Evolutionary conservation across 2,888 invertebrate species (phyloP), one percentile per base, ranked within the genome.

Genomic region (Panorpa germanica): DNA sequence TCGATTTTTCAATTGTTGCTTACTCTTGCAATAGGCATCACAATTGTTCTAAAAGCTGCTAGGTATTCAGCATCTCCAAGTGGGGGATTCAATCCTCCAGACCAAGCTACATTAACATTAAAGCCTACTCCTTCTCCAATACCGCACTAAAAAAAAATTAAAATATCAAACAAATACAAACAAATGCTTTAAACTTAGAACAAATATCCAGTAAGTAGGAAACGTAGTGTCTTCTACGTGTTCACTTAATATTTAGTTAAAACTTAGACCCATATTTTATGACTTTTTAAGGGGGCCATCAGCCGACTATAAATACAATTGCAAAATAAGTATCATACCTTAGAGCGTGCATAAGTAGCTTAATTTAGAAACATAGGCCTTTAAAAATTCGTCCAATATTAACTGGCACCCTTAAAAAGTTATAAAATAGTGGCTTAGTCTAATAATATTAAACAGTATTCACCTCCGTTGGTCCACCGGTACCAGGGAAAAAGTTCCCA

Each of bases 401-500:
- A n/a, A n/a, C n/a, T n/a, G n/a, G n/a, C n/a, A n/a, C n/a, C n/a
- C n/a, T n/a, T n/a, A n/a, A n/a, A 4, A 12, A 4, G 11, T 16
- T 3, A 20, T 27, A 6, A 6, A 14, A 27, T 15, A 10, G 8
- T n/a, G n/a, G 12, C 6, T n/a, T 20, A n/a, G 18, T 14, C 8
- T 10, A 24, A 18, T 13, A 14, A 12, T 12, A 19, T 33, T 22
- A 29, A 30, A 10, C 4, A 13, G 24, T 31, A 35, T 35, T 33
- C 39, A 68, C 67, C 56, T 93, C 96, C 31, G 70, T 72, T 23
- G 86, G 83, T 27, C 86, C 86, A 34, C 98, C 98, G 3, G 98
- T 98, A 38, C 96, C 98, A n/a, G 96, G 96, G 63, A 96, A 96
- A 61, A 96, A 96, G 59, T 95, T 95, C 18, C 96, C 98, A 53